Evolutionary conservation across 2,888 invertebrate species (phyloP), one percentile per base, ranked within the genome.

Genomic region (Diarsia rubi): DNA sequence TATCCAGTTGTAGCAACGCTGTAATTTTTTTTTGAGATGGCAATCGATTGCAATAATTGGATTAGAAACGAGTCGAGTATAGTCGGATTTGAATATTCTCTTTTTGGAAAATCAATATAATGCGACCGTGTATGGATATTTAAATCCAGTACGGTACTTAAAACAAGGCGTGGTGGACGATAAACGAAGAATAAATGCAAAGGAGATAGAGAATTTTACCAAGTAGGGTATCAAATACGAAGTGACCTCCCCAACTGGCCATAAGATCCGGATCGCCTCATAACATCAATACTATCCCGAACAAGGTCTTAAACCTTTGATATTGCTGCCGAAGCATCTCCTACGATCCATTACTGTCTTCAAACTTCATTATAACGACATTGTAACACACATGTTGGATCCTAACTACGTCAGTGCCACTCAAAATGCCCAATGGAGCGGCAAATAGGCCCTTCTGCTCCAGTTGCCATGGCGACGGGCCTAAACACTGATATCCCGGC

Each of bases 371-470:
- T 91, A 93, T 88, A 90, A 84, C 89, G 82, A 83, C 86, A 90
- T 91, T 91, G 92, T 90, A 90, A 84, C 90, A 87, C 87, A 88
- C 83, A 88, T 88, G 83, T 85, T 81, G 73, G 89, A 86, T 86
- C 84, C 88, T 93, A 93, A 93, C 92, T 92, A 92, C 92, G 91
- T 92, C 92, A 92, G 91, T 89, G 89, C 89, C 88, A 90, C 89
- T 90, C 88, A 92, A 90, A 93, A 93, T 91, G 91, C 88, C 90
- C 94, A 93, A 92, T 95, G 94, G 92, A 92, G 92, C 94, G 95
- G 90, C 81, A 94, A 95, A 95, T 94, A 91, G 94, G 94, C 93
- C 92, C 93, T 96, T 95, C 95, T 95, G 95, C 95, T 90, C 94
- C 91, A 94, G 91, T 95, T 93, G 90, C 88, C 86, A 88, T 90